Evolutionary conservation across 2,113 vertebrate genomes (phyloP).

Genomic region (Trichomycterus rosablanca): DNA sequence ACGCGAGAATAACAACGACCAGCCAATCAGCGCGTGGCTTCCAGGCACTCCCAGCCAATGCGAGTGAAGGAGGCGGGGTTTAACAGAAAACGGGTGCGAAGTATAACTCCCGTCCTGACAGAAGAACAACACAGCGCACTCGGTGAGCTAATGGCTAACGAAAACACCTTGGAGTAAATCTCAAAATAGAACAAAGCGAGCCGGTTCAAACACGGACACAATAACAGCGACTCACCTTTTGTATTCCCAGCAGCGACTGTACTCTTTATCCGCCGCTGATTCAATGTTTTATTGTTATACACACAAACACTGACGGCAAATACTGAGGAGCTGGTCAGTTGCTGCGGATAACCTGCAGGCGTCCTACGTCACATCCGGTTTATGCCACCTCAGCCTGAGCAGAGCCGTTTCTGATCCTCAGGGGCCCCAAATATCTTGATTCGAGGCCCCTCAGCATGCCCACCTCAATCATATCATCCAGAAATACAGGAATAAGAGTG

Average conservation of each 20-base stretch:
- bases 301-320: not conserved
- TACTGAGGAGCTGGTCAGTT: conserved; percentile 10
- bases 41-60: no score
- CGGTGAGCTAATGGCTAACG: not conserved
- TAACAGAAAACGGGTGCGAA: not conserved
- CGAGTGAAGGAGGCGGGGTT: not conserved
- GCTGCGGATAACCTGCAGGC: not conserved
- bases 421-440: no score
- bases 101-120: no score
- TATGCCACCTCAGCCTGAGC: not conserved
- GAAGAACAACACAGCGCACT: not conserved
- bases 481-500: no score
- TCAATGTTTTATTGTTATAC: not conserved
- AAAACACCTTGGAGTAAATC: conserved; percentile 7
- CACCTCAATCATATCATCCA: no score
- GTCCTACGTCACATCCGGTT: conserved; percentile 33
- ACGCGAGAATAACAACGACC: no score
- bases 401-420: no score
- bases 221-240: not conserved
- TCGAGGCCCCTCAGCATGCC: no score
- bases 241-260: not conserved
- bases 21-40: no score
- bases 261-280: not conserved
- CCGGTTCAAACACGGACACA: not conserved
- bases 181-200: not conserved